phyloP scores from a whole-genome alignment of 2,113 vertebrate species.

The Paramisgurnus dabryanus region DNA sequence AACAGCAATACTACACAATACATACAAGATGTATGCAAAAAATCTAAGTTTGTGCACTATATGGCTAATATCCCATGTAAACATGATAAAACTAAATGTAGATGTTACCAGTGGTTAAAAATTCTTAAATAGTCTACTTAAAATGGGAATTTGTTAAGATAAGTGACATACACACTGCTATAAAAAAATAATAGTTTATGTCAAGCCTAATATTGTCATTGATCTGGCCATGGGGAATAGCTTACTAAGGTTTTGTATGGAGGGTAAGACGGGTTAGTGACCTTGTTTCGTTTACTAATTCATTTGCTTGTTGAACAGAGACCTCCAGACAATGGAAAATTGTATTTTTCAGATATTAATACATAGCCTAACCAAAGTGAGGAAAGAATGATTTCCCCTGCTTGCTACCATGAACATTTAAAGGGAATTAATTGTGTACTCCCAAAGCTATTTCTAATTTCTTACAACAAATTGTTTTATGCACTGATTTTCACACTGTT shows the following conservation, averaged over 20 bases:
- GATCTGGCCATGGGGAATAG: background rate
- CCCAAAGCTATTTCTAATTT: no score
- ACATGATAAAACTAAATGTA: background rate
- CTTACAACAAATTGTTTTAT: background rate
- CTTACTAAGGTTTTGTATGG: conserved; percentile 18
- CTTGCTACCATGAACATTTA: no score
- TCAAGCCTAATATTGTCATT: conserved; percentile 22
- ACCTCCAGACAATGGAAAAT: background rate
- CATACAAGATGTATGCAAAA: no score
- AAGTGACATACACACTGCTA: background rate
- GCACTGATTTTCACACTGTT: background rate
- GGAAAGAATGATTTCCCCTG: background rate
- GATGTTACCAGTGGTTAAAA: background rate
- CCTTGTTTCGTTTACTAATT: background rate
- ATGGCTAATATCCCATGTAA: background rate
- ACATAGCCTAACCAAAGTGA: no score
- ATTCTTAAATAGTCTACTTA: background rate
- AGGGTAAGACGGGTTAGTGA: conserved; percentile 12
- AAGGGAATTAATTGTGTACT: no score
- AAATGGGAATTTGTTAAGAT: background rate
- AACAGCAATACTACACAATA: no score
- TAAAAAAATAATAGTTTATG: background rate
- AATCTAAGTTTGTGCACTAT: background rate
- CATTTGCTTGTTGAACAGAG: background rate
- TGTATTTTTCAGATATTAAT: no score